Percentiles rank a stretch among this genome's conserved stretches.
These are phyloP conservation scores for Bombus waltoni DNA, from an alignment of 1,140 invertebrate species.

Conservation along the genomic window DNA sequence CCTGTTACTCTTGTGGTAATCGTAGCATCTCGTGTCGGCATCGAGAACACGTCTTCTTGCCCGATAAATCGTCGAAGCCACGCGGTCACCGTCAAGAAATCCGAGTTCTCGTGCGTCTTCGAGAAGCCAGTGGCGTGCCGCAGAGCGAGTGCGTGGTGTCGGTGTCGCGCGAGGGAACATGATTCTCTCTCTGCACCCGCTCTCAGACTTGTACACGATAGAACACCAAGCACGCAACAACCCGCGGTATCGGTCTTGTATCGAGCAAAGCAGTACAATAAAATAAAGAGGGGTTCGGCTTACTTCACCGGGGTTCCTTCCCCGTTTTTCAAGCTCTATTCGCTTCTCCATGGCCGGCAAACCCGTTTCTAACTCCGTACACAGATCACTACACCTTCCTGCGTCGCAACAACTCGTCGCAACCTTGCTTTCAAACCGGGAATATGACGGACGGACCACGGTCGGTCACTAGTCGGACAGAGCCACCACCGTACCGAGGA, in stretches of 20 bases:
- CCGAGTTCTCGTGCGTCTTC: conserved; percentile 47
- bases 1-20: conserved; percentile 55
- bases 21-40: conserved; percentile 46
- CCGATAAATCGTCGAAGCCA: conserved; percentile 51
- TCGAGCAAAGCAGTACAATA: conserved; percentile 25
- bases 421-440: conserved; percentile 81
- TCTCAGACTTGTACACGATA: conserved; percentile 26
- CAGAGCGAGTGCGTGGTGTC: conserved; percentile 60
- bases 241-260: conserved; percentile 25
- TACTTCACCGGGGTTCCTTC: conserved; percentile 92
- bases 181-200: conserved; percentile 39
- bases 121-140: conserved; percentile 43
- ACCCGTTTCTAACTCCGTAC: conserved; percentile 47
- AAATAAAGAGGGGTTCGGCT: conserved; percentile 78
- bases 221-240: conserved; percentile 40
- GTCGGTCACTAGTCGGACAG: conserved; percentile 75
- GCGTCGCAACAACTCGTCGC: conserved; percentile 80
- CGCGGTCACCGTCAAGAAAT: conserved; percentile 55
- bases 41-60: conserved; percentile 39
- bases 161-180: conserved; percentile 56
- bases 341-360: conserved; percentile 92
- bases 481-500: conserved; percentile 68
- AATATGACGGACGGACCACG: conserved; percentile 80
- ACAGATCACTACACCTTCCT: conserved; percentile 72
- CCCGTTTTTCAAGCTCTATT: conserved; percentile 94